Base-by-base conservation (phyloP, 2,888 invertebrate genomes). In the Podotricha telesiphe region DNA sequence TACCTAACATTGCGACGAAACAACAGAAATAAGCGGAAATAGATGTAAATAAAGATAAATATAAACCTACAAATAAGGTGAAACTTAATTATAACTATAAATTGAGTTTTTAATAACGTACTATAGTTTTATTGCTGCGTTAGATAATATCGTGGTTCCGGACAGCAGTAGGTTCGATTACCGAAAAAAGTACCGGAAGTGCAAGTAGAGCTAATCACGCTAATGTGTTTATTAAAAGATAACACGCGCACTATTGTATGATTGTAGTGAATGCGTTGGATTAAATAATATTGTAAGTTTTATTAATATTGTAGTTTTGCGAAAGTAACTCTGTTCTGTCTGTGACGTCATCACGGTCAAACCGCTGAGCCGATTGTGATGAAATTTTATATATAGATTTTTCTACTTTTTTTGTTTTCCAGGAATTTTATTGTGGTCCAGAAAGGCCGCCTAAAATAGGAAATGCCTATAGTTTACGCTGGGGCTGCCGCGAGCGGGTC, bases 191-290 rank as follows among this genome's bases (percentile, higher is more conserved):
- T n/a, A 82, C 77, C 66, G 75, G 74, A 76, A 79, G 80, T 80
- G 79, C 79, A 80, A 79, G 79, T 79, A 79, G 75, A 76, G 75
- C 81, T 80, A 80, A 76, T 82, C 79, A 79, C 79, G 79, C 82
- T 81, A 82, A 83, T 79, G 79, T 83, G 83, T 86, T 85, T 86
- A 88, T 86, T 86, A 83, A 82, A 79, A 77, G 80, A 73, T 78
- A 73, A 73, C 88, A 88, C 85, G 87, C 86, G 75, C 85, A 64
- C 53, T 68, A 61, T 65, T 63, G 56, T 20, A 40, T 13, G 64
- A 37, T 5, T 40, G 11, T n/a, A 56, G 22, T 51, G 42, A 40
- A 2, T 11, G 66, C 63, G 51, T 34, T 62, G 15, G 37, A 1
- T 37, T 8, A 37, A 37, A 8, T 37, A 37, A 37, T 10, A 8